Percentiles rank a stretch among this genome's conserved stretches.
These are phyloP conservation scores for Trochalopteron elliotii DNA, from an alignment of 2,113 vertebrate genomes.

Conservation along the genomic window DNA sequence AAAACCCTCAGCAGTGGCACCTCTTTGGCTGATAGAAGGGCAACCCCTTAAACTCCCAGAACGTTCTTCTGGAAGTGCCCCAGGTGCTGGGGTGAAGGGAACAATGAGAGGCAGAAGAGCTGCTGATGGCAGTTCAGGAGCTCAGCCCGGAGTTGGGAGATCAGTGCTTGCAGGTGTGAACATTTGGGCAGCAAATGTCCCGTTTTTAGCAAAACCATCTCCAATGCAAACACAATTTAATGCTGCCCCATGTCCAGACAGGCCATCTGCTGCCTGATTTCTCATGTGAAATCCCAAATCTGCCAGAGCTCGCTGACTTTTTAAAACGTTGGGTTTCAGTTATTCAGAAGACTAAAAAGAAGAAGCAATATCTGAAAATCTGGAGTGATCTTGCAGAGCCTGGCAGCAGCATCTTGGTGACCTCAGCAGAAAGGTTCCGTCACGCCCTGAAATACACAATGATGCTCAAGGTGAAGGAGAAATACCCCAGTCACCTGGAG, in stretches of 20 bases:
- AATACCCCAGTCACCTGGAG: slow-evolving; percentile 86
- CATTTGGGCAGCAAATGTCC: not conserved
- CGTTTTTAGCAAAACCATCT: not conserved
- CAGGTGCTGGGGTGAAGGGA: not conserved
- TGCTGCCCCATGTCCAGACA: not conserved
- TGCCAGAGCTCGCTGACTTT: not conserved
- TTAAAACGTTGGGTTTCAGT: slow-evolving; percentile 72
- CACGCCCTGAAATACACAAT: slow-evolving; percentile 78
- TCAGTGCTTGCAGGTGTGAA: not conserved
- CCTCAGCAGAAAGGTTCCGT: slow-evolving; percentile 71
- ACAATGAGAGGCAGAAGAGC: not conserved
- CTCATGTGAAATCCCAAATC: not conserved
- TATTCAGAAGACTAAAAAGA: slow-evolving; percentile 78
- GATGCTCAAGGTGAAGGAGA: slow-evolving; percentile 85
- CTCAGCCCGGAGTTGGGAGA: not conserved
- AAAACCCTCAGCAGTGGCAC: not conserved
- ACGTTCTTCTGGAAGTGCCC: not conserved
- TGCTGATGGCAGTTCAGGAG: not conserved
- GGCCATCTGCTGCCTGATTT: not conserved
- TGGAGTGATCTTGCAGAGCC: slow-evolving; percentile 83
- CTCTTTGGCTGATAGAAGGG: not conserved
- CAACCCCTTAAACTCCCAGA: not conserved
- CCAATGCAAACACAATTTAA: not conserved
- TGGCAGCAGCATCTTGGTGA: slow-evolving; percentile 74
- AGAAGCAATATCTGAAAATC: slow-evolving; percentile 78